Evolutionary conservation across 2,113 vertebrate species (phyloP), one percentile per base, ranked within the genome.

Genomic region (Athene noctua): DNA sequence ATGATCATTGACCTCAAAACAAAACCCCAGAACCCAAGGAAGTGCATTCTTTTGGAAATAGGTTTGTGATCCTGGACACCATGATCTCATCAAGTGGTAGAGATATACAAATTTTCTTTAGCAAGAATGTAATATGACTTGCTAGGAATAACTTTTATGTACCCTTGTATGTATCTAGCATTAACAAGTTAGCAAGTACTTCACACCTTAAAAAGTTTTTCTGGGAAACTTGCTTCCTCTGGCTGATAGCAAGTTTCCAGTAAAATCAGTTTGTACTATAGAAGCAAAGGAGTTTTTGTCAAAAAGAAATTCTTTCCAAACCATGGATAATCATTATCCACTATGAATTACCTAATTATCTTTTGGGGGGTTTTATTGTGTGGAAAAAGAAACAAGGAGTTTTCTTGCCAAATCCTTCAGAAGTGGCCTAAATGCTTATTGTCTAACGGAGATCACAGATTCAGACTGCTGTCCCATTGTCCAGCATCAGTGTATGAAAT

Each of bases 321-420:
- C 78, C 71, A 58, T 75, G 71, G 80, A 90, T 79, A 79, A 80
- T 83, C 80, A 36, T 75, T 85, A 84, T 71, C 61, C 49, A 32
- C 30, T 58, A 63, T 58, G 59, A 92, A 73, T 84, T 91, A 81
- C 47, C 86, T 74, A 92, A 94, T 90, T 73, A 66, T 92, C 49
- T 78, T 90, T 54, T 38, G 58, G 36, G 26, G 20, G 13, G 72
- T 71, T 61, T 81, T 80, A 75, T 79, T 91, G 59, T 71, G 51
- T 49, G 65, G 82, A 86, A 93, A 80, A 80, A 93, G 86, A 88
- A 93, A 66, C 75, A 51, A 74, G 81, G 55, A 44, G 3, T 66
- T 93, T 95, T 93, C 91, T 92, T 85, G 82, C 79, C 92, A 96
- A 75, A 80, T 70, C 66, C 51, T 34, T 91, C 71, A 89, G 79